Base-by-base conservation (phyloP, 37 sponge, comb jelly and placozoan species). In the Chondrosia reniformis region DNA sequence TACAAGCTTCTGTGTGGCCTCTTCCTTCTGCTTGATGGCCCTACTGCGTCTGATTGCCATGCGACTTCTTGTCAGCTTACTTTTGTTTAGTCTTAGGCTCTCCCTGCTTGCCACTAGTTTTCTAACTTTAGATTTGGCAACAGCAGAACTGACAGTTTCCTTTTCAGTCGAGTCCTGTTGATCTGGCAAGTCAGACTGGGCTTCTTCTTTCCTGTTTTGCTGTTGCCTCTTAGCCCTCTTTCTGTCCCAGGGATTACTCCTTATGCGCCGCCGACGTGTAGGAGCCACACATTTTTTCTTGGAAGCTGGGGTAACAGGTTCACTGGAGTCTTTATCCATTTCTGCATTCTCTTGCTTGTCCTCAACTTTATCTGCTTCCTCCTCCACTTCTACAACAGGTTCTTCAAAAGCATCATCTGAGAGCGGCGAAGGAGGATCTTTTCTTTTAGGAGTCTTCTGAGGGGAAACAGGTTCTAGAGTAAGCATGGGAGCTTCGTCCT, bases 211-310 rank as follows among this genome's bases (percentile, higher is more conserved):
- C n/a, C n/a, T n/a, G n/a, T n/a, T n/a, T n/a, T n/a, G n/a, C n/a
- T n/a, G n/a, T n/a, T n/a, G n/a, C n/a, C n/a, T n/a, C n/a, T n/a
- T n/a, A 69, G 43, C 24, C 22, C 72, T 36, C 72, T 69, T 69
- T 6, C 72, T 36, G 24, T 69, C 72, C 72, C 72, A 69, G 4
- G 72, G 72, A 25, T 69, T 69, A 25, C 72, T 69, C n/a, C 21
- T 31, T 34, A 69, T 69, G 7, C 72, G 32, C 36, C 72, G 72
- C 24, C 58, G 58, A 28, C 58, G n/a, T 56, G 58, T 24, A 2
- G n/a, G 58, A 28, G 58, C n/a, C 6, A 3, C 58, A 4, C 27
- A 28, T 6, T n/a, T n/a, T n/a, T 59, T 59, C 28, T 30, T 6
- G n/a, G 17, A 25, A 6, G 30, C 61, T 7, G 9, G 8, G n/a